These are phyloP conservation scores for Smutsia gigantea DNA, from an alignment of 2,797 vertebrate genomes.

Conservation along the genomic window DNA sequence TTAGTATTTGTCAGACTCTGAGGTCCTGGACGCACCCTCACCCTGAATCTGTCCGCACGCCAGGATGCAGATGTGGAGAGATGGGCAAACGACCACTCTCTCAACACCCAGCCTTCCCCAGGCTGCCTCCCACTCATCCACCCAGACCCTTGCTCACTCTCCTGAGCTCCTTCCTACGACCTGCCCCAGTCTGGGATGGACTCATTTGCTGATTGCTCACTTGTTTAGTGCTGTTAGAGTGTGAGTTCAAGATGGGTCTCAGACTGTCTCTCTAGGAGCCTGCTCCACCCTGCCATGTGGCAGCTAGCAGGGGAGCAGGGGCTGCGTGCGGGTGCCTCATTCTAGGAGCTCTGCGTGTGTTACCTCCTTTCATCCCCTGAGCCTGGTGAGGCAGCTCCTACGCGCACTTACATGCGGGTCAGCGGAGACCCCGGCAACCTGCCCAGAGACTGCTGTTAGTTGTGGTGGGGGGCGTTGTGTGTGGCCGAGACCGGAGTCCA, in stretches of 20 bases:
- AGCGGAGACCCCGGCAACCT: background rate
- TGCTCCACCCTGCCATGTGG: too few species aligned
- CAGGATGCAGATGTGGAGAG: background rate
- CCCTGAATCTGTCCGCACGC: background rate
- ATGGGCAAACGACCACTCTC: rapidly evolving
- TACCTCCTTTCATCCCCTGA: background rate
- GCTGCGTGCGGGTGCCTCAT: rapidly evolving
- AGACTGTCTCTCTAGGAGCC: background rate
- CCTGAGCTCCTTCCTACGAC: background rate
- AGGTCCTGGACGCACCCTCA: background rate
- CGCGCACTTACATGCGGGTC: background rate
- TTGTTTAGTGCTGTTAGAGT: background rate
- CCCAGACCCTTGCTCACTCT: background rate
- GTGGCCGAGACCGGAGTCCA: background rate
- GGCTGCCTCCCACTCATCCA: too few species aligned
- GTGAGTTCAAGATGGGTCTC: background rate
- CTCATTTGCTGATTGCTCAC: background rate
- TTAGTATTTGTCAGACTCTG: rapidly evolving
- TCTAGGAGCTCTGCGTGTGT: background rate
- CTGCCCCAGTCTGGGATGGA: background rate
- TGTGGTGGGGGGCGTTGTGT: background rate
- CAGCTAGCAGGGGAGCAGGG: background rate
- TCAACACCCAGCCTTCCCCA: background rate
- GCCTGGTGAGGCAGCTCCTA: background rate
- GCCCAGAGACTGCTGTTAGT: rapidly evolving